Conservation (phyloP, 2,888 invertebrate species). For the Pristionchus maxplancki region DNA sequence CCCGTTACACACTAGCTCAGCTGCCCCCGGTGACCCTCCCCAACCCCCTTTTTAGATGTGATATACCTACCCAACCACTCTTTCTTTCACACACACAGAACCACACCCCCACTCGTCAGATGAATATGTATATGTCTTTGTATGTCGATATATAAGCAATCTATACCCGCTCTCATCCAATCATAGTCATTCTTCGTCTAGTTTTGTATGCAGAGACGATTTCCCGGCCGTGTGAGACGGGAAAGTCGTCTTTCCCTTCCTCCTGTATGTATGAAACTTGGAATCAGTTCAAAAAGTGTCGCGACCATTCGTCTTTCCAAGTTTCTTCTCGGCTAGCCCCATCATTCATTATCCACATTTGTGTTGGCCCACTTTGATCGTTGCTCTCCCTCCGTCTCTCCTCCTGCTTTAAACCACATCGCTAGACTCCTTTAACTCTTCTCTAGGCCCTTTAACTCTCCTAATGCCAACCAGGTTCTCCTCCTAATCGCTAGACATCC, state of each 20-base stretch:
- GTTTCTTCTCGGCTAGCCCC: conserved; percentile 49
- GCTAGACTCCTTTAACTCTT: neutral
- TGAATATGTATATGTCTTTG: neutral
- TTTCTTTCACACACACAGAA: conserved; percentile 18
- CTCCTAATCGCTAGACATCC: neutral
- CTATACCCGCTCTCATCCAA: neutral
- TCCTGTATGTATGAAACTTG: conserved; percentile 41
- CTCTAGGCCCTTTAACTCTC: neutral
- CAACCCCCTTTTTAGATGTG: neutral
- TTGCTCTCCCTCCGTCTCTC: conserved; percentile 7
- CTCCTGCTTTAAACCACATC: conserved; percentile 23
- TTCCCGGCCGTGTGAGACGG: neutral
- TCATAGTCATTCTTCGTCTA: neutral
- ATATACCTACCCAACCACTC: conserved; percentile 8
- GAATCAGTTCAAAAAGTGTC: conserved; percentile 30
- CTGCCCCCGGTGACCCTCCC: conserved; percentile 33
- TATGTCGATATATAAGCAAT: conserved; percentile 16
- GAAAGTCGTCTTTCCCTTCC: conserved; percentile 19
- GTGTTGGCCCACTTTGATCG: neutral
- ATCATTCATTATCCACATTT: conserved; percentile 36
- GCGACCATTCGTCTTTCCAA: conserved; percentile 50
- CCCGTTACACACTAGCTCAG: neutral
- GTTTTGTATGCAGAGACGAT: neutral
- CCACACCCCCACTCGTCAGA: neutral
- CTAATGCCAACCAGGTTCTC: neutral